Evolutionary conservation across 1,140 invertebrate species (phyloP).

Genomic region (Tetragonula clypearis): DNA sequence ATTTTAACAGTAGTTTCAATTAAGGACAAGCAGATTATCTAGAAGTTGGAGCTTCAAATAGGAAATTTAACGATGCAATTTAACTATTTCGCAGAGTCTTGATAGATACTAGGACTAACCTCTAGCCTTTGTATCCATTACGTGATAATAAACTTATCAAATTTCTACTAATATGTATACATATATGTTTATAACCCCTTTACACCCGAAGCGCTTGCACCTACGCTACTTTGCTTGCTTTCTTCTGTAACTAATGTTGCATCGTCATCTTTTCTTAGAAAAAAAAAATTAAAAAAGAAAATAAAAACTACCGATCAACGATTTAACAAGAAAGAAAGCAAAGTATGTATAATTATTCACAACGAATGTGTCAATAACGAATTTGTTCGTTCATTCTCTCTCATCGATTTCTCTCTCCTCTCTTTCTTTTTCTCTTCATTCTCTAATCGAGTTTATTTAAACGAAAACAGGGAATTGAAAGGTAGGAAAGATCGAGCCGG

Average conservation of each 20-base stretch:
- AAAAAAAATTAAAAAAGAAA: too few relatives aligned
- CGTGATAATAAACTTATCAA: conserved; percentile 77
- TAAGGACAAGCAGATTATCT: conserved; percentile 1
- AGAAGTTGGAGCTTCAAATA: neutral
- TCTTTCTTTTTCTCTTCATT: neutral
- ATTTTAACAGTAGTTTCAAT: conserved; percentile 4
- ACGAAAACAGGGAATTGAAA: neutral
- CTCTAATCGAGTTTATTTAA: neutral
- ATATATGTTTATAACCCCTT: conserved; percentile 65
- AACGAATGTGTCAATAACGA: neutral
- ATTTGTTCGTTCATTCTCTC: neutral
- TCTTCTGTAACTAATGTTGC: conserved; percentile 48
- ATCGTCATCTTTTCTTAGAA: neutral
- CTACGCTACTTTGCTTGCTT: conserved; percentile 59
- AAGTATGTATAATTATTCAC: conserved; percentile 25
- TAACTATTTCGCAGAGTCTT: neutral
- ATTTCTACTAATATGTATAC: conserved; percentile 74
- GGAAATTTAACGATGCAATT: neutral
- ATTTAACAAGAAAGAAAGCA: conserved; percentile 54
- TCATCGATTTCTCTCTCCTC: neutral
- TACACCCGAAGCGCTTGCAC: conserved; percentile 19
- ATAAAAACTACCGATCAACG: neutral
- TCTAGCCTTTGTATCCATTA: conserved; percentile 72
- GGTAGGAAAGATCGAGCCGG: neutral
- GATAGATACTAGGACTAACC: conserved; percentile 47